phyloP scores from a whole-genome alignment of 2,113 vertebrate species.

The Tiliqua scincoides region DNA sequence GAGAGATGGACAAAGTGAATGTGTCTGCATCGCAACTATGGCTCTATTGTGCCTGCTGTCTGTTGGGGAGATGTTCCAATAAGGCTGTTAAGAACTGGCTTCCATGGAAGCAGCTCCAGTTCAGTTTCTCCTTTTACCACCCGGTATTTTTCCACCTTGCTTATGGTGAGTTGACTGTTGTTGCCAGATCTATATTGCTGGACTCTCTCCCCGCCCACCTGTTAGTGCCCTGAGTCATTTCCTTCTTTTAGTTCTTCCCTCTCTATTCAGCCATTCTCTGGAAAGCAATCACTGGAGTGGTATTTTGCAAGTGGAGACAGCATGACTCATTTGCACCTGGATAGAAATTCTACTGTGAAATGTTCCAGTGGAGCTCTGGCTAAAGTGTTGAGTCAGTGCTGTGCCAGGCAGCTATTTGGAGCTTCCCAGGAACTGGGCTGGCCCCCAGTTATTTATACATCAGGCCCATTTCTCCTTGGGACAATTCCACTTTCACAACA shows the following conservation, averaged over 20 bases:
- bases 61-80: neutral
- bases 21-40: neutral
- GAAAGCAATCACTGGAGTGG: neutral
- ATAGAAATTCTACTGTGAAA: neutral
- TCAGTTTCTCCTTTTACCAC: neutral
- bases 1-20: neutral
- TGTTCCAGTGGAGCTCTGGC: neutral
- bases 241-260: neutral
- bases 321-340: constrained; percentile 45
- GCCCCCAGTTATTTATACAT: neutral
- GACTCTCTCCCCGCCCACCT: neutral
- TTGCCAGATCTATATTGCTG: neutral
- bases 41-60: neutral
- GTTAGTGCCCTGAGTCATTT: neutral
- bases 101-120: neutral
- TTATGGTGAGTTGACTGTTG: neutral
- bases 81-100: neutral
- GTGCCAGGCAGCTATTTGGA: neutral
- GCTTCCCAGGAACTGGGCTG: neutral
- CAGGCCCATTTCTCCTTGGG: neutral
- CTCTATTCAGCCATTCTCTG: neutral
- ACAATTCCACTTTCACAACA: rapidly evolving
- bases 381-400: constrained; percentile 5
- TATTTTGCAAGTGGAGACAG: neutral
- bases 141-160: constrained; percentile 7